A percentile compares a stretch with the other conserved stretches of the same genome.
These are phyloP conservation scores for Drosophila silvestris DNA, from an alignment of 2,888 invertebrate genomes.

Conservation along the genomic window DNA sequence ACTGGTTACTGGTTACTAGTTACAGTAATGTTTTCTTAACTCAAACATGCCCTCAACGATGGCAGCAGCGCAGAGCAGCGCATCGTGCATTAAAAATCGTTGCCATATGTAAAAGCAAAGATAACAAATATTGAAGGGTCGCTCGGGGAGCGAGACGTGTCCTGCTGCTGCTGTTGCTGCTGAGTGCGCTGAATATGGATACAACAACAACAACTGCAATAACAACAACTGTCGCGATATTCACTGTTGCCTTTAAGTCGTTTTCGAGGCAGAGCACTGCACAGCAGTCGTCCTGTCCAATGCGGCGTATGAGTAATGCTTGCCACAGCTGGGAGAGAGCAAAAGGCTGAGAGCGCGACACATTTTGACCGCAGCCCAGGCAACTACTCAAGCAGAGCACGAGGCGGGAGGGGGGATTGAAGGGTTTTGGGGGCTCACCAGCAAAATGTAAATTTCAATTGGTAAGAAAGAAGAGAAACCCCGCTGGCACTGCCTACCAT, in stretches of 20 bases:
- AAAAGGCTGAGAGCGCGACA: slow-evolving; percentile 34
- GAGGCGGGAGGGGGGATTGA: not conserved
- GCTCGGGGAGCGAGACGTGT: slow-evolving; percentile 1
- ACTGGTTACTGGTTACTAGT: slow-evolving; percentile 57
- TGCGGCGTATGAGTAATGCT: slow-evolving; percentile 62
- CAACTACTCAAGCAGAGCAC: slow-evolving; percentile 11
- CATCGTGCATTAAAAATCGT: slow-evolving; percentile 77
- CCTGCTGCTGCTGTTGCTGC: not conserved
- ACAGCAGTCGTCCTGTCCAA: slow-evolving; percentile 36
- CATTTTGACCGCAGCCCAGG: slow-evolving; percentile 54
- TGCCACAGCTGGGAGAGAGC: slow-evolving; percentile 28
- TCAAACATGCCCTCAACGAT: slow-evolving; percentile 70
- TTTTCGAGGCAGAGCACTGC: slow-evolving; percentile 35
- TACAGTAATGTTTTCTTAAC: slow-evolving; percentile 76
- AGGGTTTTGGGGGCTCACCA: not conserved
- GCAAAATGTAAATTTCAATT: slow-evolving; percentile 57
- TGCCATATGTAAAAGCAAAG: slow-evolving; percentile 77
- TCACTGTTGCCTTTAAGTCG: slow-evolving; percentile 41
- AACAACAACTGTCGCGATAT: slow-evolving; percentile 49
- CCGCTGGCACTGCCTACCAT: slow-evolving; percentile 17
- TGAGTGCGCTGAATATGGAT: slow-evolving; percentile 14
- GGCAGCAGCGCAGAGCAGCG: slow-evolving; percentile 23
- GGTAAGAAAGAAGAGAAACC: slow-evolving; percentile 19
- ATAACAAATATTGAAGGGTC: slow-evolving; percentile 61
- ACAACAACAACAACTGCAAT: not conserved